Evolutionary conservation across 2,888 invertebrate genomes (phyloP).

Genomic region (Bimastos eiseni): DNA sequence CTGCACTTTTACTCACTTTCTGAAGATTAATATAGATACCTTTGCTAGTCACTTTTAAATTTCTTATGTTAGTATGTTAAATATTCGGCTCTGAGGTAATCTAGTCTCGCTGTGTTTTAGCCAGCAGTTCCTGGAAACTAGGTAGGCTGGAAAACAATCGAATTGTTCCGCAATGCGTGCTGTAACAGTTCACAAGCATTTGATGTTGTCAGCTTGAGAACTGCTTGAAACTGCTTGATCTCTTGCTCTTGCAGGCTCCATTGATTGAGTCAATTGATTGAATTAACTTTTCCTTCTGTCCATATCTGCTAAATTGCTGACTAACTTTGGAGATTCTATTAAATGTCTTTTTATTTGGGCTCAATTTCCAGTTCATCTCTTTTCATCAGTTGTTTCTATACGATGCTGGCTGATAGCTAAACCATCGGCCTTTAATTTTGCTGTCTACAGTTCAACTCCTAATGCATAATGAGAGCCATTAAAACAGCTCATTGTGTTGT

Average conservation of each 20-base stretch:
- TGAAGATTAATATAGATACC: not conserved
- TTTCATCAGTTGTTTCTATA: not conserved
- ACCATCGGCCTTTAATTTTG: not conserved
- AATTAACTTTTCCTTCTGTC: not conserved
- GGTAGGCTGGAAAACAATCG: not conserved
- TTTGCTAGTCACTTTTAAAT: not conserved
- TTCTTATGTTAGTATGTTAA: not conserved
- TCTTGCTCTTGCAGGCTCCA: conserved; percentile 13
- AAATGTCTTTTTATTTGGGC: not conserved
- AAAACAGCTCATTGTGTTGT: not conserved
- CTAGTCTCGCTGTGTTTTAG: not conserved
- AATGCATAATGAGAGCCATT: not conserved
- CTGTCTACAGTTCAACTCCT: not conserved
- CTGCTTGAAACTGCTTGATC: not conserved
- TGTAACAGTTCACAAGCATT: not conserved
- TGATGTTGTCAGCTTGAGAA: not conserved
- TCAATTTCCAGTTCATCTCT: not conserved
- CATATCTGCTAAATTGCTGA: not conserved
- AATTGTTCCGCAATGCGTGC: not conserved
- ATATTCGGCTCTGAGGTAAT: not conserved
- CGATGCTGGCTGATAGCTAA: not conserved
- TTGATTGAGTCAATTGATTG: not conserved
- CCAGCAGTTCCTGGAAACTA: conserved; percentile 18
- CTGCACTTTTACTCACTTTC: not conserved
- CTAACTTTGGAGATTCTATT: not conserved